These are phyloP conservation scores for Oxyura jamaicensis DNA, from an alignment of 2,113 vertebrate genomes.

Conservation along the genomic window DNA sequence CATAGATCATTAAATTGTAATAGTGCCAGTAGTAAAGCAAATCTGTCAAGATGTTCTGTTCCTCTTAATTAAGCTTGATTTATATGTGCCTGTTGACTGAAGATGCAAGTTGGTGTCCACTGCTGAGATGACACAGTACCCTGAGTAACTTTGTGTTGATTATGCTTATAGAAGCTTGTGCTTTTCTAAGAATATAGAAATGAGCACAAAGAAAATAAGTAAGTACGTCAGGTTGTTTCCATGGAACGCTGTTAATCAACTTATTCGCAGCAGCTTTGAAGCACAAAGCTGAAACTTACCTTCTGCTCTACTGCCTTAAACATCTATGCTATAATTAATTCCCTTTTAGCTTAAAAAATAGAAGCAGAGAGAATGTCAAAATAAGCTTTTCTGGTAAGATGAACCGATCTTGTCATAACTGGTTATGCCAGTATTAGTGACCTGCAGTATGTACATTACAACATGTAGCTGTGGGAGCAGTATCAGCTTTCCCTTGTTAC, in stretches of 20 bases:
- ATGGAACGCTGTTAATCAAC: slow-evolving; percentile 12
- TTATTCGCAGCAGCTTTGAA: slow-evolving; percentile 29
- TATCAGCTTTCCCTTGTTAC: not conserved
- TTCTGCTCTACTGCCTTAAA: slow-evolving; percentile 48
- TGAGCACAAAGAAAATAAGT: slow-evolving; percentile 28
- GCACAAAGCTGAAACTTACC: slow-evolving; percentile 56
- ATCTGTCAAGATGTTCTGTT: slow-evolving; percentile 40
- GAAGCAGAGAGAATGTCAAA: slow-evolving; percentile 41
- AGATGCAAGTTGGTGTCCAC: slow-evolving; percentile 54
- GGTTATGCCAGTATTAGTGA: not conserved
- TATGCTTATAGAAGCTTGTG: slow-evolving; percentile 51
- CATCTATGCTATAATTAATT: slow-evolving; percentile 55
- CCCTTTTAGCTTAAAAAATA: slow-evolving; percentile 37
- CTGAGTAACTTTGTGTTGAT: slow-evolving; percentile 68
- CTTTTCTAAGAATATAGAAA: slow-evolving; percentile 62
- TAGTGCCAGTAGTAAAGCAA: slow-evolving; percentile 47
- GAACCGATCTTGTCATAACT: not conserved
- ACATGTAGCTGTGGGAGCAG: not conserved
- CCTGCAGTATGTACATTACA: not conserved
- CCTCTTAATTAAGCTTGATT: slow-evolving; percentile 54
- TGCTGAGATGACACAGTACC: slow-evolving; percentile 50
- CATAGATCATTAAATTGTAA: slow-evolving; percentile 60
- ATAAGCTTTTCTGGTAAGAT: not conserved
- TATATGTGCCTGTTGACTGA: slow-evolving; percentile 56
- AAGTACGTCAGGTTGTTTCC: slow-evolving; percentile 32